Evolutionary conservation across 2,888 invertebrate species (phyloP).

Genomic region (Tryphoninae sp.): DNA sequence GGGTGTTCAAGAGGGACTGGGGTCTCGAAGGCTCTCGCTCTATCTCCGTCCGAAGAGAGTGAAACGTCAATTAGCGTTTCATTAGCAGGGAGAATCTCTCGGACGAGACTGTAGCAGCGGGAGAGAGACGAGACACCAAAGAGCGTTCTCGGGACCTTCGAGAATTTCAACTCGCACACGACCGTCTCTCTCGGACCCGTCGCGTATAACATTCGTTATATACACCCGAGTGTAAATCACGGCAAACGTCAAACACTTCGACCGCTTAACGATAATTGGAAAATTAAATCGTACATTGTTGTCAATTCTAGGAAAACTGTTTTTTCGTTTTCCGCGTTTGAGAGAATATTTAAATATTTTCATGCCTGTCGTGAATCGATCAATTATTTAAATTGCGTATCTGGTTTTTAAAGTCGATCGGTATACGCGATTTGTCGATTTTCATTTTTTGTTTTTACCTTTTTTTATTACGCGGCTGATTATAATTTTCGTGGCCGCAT

Average conservation of each 20-base stretch:
- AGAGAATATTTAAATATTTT: too few relatives aligned
- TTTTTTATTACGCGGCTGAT: constrained; percentile 17
- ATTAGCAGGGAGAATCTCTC: constrained; percentile 64
- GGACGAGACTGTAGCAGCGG: constrained; percentile 20
- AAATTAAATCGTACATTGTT: too few relatives aligned
- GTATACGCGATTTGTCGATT: not conserved
- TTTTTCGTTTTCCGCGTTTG: too few relatives aligned
- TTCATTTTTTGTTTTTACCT: not conserved
- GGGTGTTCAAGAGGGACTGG: not conserved
- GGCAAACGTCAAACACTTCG: too few relatives aligned
- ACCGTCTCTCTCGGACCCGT: not conserved
- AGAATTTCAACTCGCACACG: not conserved
- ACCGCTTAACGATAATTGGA: too few relatives aligned
- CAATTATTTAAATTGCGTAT: not conserved
- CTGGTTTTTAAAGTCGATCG: too few relatives aligned
- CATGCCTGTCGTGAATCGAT: too few relatives aligned
- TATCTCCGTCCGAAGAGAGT: constrained; percentile 30
- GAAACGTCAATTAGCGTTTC: constrained; percentile 72
- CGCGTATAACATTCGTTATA: too few relatives aligned
- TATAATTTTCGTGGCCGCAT: constrained; percentile 48
- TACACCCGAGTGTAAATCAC: too few relatives aligned
- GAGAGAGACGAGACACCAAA: constrained; percentile 12
- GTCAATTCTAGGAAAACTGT: too few relatives aligned
- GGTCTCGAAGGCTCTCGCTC: constrained; percentile 1
- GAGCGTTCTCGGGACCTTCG: constrained; percentile 22